Evolutionary conservation across 2,888 invertebrate species (phyloP).

Genomic region (Sesia apiformis): DNA sequence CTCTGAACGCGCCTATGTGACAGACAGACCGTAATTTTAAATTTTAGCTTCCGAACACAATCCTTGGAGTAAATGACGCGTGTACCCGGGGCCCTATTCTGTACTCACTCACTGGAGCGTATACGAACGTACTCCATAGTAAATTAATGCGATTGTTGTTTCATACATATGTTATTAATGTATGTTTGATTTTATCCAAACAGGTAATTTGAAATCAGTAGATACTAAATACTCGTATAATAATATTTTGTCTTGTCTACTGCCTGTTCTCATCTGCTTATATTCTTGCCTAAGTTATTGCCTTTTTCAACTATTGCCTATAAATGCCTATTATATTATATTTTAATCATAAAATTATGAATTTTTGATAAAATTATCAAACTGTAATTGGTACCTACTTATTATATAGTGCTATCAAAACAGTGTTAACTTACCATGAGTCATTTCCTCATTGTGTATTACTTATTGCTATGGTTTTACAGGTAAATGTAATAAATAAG

Average conservation of each 20-base stretch:
- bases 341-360: too few species aligned
- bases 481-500: background rate
- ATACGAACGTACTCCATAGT: background rate
- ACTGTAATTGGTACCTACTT: too few species aligned
- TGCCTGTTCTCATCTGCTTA: too few species aligned
- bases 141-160: background rate
- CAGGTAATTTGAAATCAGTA: background rate
- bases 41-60: slow-evolving; percentile 40
- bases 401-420: too few species aligned
- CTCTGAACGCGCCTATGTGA: slow-evolving; percentile 41
- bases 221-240: too few species aligned
- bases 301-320: too few species aligned
- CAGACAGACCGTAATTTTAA: slow-evolving; percentile 53
- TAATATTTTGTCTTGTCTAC: too few species aligned
- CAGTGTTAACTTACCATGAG: too few species aligned
- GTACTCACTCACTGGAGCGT: slow-evolving; percentile 1
- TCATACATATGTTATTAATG: background rate
- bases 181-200: background rate
- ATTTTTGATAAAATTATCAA: too few species aligned
- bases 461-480: background rate
- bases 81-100: slow-evolving; percentile 6
- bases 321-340: too few species aligned
- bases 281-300: too few species aligned
- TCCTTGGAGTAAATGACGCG: slow-evolving; percentile 19
- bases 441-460: background rate